Evolutionary conservation across 2,888 invertebrate genomes (phyloP), one percentile per base, ranked within the genome.

Genomic region (Nomada goodeniana): DNA sequence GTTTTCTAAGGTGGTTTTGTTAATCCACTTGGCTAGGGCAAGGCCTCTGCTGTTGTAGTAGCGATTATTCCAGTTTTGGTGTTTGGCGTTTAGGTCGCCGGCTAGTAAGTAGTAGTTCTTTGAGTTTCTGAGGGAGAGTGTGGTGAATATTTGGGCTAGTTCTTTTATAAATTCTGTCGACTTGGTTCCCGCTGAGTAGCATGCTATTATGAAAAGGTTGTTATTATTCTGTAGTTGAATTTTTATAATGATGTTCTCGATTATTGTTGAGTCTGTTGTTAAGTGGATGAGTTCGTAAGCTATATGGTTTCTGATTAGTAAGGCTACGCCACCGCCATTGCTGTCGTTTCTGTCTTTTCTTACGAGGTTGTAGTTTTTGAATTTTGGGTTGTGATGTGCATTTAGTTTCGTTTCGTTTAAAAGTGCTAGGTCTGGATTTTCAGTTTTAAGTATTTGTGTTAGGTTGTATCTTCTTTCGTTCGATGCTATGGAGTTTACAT

Each of bases 391-490:
- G 42, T 85, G 82, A 26, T 42, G 71, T 76, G 15, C 55, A 18
- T 76, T 72, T 3, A 88, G 44, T 69, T 88, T 86, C 0, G 86
- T 87, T 72, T 88, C 86, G 11, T 65, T 63, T 7, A 86, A 2
- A 10, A 86, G 44, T 0, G 63, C 20, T 0, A 84, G 63, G 55
- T 88, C 86, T 0, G 81, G 82, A 0, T 82, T 74, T 7, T 76
- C 18, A 18, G 57, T 57, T 15, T 63, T 29, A 29, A 29, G 29
- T 29, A 29, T 3, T 29, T 29, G 29, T 29, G 29, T 29, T 29
- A 29, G 29, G 29, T 29, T 29, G 29, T 29, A 29, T 29, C 29
- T 29, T 29, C 29, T 29, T 29, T 29, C 29, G 29, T 29, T 29
- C 29, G 29, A 29, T 29, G 29, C 5, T 29, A 29, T 29, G 29